Percentiles rank a stretch among this genome's conserved stretches.
phyloP scores from a whole-genome alignment of 2,113 vertebrate genomes.

The Neotragus pygmaeus region DNA sequence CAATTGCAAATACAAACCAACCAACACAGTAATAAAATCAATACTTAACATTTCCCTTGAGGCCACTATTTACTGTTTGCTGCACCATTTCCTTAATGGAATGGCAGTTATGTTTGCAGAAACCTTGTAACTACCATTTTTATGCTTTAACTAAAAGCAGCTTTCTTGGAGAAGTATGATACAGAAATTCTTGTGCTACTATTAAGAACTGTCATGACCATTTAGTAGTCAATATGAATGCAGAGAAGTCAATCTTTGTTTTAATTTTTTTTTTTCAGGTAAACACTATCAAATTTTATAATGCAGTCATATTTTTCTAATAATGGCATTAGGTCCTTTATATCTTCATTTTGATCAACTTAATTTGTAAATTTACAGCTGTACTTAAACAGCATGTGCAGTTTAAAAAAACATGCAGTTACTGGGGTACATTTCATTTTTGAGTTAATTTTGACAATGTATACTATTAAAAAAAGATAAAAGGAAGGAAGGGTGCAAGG shows the following conservation, averaged over 20 bases:
- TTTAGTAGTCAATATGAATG: conserved; percentile 62
- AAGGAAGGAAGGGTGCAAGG: neutral
- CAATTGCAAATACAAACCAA: conserved; percentile 89
- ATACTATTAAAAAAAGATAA: neutral
- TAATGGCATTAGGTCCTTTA: conserved; percentile 41
- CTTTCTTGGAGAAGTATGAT: conserved; percentile 82
- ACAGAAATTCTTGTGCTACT: conserved; percentile 73
- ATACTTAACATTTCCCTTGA: conserved; percentile 88
- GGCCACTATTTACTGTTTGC: conserved; percentile 88
- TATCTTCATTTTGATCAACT: conserved; percentile 50
- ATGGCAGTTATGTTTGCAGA: conserved; percentile 88
- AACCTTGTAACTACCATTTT: conserved; percentile 85
- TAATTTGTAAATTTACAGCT: conserved; percentile 64
- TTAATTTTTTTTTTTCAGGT: neutral
- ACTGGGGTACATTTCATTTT: conserved; percentile 34
- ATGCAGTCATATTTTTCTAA: conserved; percentile 25
- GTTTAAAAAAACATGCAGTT: conserved; percentile 56
- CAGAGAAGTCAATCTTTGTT: conserved; percentile 3
- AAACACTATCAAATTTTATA: conserved; percentile 32
- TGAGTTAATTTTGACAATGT: conserved; percentile 21
- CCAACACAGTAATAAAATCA: conserved; percentile 89
- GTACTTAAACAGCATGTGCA: conserved; percentile 23
- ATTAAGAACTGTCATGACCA: conserved; percentile 70
- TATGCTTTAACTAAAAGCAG: conserved; percentile 89
- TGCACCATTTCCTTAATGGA: conserved; percentile 89